phyloP scores from a whole-genome alignment of 2,113 vertebrate genomes.

The Rhinogobius similis region DNA sequence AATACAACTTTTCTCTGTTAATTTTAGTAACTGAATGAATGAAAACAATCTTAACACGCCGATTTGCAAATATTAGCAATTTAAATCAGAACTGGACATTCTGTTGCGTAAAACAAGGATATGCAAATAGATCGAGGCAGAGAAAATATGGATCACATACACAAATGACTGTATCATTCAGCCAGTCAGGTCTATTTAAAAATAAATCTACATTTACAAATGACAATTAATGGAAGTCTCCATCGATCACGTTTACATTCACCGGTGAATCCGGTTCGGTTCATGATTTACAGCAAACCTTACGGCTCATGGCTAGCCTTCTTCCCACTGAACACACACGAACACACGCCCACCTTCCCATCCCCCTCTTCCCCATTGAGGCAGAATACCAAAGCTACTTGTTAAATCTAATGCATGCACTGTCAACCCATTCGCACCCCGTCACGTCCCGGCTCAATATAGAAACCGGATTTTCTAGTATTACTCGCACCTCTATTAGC shows the following conservation, averaged over 20 bases:
- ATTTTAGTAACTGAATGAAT: no score
- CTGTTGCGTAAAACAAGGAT: conserved; percentile 52
- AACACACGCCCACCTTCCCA: conserved; percentile 19
- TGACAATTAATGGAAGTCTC: conserved; percentile 59
- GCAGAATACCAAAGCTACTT: conserved; percentile 82
- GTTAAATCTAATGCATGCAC: conserved; percentile 83
- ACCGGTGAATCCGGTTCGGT: conserved; percentile 40
- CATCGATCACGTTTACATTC: conserved; percentile 50
- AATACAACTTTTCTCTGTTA: no score
- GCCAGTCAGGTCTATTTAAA: conserved; percentile 36
- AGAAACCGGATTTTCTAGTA: conserved; percentile 87
- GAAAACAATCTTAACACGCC: background rate
- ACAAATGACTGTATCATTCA: conserved; percentile 23
- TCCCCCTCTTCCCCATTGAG: conserved; percentile 46
- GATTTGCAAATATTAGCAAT: background rate
- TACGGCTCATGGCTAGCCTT: conserved; percentile 2
- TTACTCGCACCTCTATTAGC: conserved; percentile 78
- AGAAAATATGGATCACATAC: conserved; percentile 30
- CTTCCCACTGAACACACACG: background rate
- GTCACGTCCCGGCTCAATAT: conserved; percentile 83
- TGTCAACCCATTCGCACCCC: conserved; percentile 87
- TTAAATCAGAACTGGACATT: conserved; percentile 10
- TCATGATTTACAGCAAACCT: conserved; percentile 39
- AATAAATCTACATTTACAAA: conserved; percentile 47
- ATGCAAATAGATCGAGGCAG: conserved; percentile 42